Conservation (phyloP, 2,113 vertebrate species). For the Paradisaea rubra region DNA sequence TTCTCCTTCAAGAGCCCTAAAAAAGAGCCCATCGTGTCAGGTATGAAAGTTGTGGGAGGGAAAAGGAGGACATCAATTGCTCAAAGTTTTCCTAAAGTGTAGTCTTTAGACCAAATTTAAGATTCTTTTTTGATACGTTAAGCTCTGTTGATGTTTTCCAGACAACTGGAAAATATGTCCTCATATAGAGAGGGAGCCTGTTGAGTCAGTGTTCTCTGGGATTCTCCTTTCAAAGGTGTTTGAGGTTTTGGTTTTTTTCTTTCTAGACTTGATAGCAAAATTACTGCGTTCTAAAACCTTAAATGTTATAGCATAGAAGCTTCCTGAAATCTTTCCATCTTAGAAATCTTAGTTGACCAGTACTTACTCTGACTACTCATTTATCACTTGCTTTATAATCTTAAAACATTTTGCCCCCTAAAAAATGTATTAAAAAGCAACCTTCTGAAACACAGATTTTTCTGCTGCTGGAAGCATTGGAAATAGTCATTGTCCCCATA, state of each 20-base stretch:
- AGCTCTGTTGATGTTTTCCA: background rate
- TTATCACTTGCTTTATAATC: background rate
- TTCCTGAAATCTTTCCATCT: background rate
- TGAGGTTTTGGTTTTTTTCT: background rate
- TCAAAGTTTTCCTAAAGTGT: background rate
- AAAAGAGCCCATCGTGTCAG: background rate
- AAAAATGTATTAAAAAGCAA: background rate
- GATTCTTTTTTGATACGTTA: background rate
- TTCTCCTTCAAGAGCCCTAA: background rate
- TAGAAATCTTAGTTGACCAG: background rate
- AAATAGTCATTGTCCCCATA: background rate
- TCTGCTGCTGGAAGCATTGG: background rate
- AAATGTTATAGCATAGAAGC: background rate
- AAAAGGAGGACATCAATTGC: background rate
- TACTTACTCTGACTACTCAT: background rate
- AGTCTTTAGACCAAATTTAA: background rate
- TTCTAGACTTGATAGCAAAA: background rate
- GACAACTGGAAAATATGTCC: background rate
- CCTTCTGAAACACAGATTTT: background rate
- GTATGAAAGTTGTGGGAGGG: background rate
- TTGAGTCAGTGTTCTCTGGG: background rate
- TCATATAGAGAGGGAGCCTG: background rate
- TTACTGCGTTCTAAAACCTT: background rate
- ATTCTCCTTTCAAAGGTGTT: background rate
- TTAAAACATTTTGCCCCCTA: background rate